These are phyloP conservation scores for Xiphias gladius DNA, from an alignment of 2,113 vertebrate species.

Conservation along the genomic window DNA sequence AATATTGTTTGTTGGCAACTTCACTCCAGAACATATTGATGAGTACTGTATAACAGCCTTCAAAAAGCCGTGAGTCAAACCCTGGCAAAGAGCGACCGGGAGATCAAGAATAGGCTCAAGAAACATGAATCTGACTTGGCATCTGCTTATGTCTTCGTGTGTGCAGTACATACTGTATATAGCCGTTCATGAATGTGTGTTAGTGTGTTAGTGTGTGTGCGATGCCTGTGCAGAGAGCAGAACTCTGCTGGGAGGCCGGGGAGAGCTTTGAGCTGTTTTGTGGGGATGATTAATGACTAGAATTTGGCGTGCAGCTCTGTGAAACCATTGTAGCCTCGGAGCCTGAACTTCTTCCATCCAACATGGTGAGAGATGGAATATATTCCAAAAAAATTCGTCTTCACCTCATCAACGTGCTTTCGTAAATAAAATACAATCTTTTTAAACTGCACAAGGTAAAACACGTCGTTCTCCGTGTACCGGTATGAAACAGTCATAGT, in stretches of 20 bases:
- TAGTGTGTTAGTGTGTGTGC: conserved; percentile 19
- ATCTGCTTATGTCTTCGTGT: conserved; percentile 35
- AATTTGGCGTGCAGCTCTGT: conserved; percentile 52
- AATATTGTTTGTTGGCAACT: conserved; percentile 22
- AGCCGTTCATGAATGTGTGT: conserved; percentile 11
- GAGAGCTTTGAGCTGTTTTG: conserved; percentile 63
- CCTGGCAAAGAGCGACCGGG: conserved; percentile 12
- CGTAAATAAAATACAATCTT: background rate
- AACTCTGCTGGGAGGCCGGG: conserved; percentile 36
- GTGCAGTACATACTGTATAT: background rate
- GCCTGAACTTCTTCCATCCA: conserved; percentile 33
- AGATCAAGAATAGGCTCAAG: conserved; percentile 34
- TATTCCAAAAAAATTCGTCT: conserved; percentile 19
- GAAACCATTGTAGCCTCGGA: conserved; percentile 66
- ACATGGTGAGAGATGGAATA: conserved; percentile 22
- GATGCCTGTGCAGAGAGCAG: conserved; percentile 30
- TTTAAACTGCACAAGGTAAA: background rate
- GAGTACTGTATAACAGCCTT: conserved; percentile 21
- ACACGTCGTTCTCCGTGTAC: background rate
- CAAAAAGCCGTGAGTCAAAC: conserved; percentile 39
- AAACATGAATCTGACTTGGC: conserved; percentile 21
- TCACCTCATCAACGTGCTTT: conserved; percentile 20
- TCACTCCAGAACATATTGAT: conserved; percentile 40
- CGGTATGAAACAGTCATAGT: background rate
- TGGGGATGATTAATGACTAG: conserved; percentile 77